phyloP scores from a whole-genome alignment of 1,140 invertebrate genomes.

The Mesaphorura yosii region DNA sequence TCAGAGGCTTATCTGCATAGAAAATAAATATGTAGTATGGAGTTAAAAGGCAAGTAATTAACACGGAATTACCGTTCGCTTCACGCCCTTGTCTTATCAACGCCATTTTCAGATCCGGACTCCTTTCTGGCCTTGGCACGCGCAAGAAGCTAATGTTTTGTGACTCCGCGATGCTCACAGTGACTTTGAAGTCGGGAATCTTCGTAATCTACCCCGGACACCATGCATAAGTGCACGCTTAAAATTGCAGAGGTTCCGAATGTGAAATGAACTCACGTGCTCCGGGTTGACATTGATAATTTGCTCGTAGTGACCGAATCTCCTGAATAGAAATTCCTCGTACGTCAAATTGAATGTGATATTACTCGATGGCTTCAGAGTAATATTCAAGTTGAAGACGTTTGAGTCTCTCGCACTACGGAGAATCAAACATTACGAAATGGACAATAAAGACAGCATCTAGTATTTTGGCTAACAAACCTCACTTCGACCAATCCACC shows the following conservation, averaged over 20 bases:
- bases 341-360: conserved; percentile 12
- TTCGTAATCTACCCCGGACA: conserved; percentile 1
- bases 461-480: neutral
- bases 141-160: conserved; percentile 41
- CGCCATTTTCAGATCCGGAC: neutral
- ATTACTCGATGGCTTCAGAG: neutral
- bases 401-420: conserved; percentile 3
- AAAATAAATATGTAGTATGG: neutral
- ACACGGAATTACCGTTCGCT: neutral
- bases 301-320: conserved; percentile 9
- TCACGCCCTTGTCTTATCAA: neutral
- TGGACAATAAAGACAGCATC: neutral
- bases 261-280: conserved; percentile 5
- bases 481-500: conserved; percentile 5
- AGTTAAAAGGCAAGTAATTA: neutral
- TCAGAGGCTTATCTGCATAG: neutral
- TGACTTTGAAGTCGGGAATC: conserved; percentile 39
- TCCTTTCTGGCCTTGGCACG: conserved; percentile 42
- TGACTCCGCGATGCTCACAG: conserved; percentile 45
- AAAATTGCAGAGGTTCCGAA: too few relatives aligned
- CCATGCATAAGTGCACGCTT: too few relatives aligned
- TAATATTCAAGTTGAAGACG: conserved; percentile 2
- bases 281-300: conserved; percentile 11
- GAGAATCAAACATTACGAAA: neutral
- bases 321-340: conserved; percentile 12